Base-by-base conservation (phyloP, 2,888 invertebrate genomes). In the Drosophila phalerata region DNA sequence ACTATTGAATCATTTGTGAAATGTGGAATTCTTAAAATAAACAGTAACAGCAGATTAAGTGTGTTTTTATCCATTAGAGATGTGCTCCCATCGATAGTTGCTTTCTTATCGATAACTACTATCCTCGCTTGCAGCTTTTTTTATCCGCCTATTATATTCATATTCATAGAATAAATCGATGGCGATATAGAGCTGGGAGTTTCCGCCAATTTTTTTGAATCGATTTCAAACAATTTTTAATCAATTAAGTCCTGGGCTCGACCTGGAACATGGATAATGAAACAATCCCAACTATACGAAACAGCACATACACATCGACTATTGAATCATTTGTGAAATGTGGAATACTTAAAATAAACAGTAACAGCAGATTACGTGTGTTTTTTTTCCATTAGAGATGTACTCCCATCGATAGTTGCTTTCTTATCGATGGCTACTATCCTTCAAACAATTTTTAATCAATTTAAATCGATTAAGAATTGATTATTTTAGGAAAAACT, bases 401-500 rank as follows among this genome's bases (percentile, higher is more conserved):
- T 5, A n/a, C 10, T 30, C n/a, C 9, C 0, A 9, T 47, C 47
- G 28, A 28, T 43, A 43, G 43, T 1, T n/a, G 13, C 13, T 30
- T 30, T 30, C 8, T 30, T 30, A 30, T 47, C 47, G 47, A 28
- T 37, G n/a, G n/a, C 25, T n/a, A 9, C n/a, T 45, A 45, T n/a
- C n/a, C n/a, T n/a, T n/a, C n/a, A n/a, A n/a, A n/a, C n/a, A n/a
- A n/a, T n/a, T n/a, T n/a, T n/a, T n/a, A n/a, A n/a, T n/a, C n/a
- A n/a, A n/a, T n/a, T n/a, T n/a, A n/a, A n/a, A n/a, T n/a, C n/a
- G n/a, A n/a, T n/a, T n/a, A n/a, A n/a, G n/a, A n/a, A n/a, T n/a
- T n/a, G n/a, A n/a, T n/a, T n/a, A n/a, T n/a, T n/a, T n/a, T n/a
- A n/a, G n/a, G n/a, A n/a, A n/a, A n/a, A n/a, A n/a, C n/a, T n/a